Evolutionary conservation across 2,888 invertebrate species (phyloP).

Genomic region (Polyploca ridens): DNA sequence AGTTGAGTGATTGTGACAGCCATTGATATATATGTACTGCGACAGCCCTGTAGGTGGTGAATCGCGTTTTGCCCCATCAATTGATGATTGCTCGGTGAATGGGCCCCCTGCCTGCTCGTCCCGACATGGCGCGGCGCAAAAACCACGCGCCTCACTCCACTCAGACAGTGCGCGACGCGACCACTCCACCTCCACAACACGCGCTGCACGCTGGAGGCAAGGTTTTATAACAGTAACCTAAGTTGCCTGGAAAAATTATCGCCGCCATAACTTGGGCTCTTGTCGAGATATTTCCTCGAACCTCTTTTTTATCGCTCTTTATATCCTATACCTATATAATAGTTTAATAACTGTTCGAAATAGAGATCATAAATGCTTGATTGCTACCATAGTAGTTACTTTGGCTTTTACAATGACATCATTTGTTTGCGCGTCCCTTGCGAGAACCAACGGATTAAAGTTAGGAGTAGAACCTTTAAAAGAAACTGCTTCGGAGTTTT

Average conservation of each 20-base stretch:
- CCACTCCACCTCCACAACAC: conserved; percentile 41
- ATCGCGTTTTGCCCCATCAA: conserved; percentile 63
- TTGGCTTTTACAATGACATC: too few relatives aligned
- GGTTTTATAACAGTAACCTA: conserved; percentile 30
- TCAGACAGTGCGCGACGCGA: background rate
- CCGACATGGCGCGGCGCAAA: conserved; percentile 56
- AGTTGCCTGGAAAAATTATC: conserved; percentile 30
- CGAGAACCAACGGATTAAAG: too few relatives aligned
- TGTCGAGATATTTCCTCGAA: conserved; percentile 15
- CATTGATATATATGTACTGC: background rate
- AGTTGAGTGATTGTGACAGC: too few relatives aligned
- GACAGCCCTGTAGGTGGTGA: conserved; percentile 50
- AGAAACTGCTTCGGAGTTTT: background rate
- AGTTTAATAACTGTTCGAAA: too few relatives aligned
- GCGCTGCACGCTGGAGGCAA: conserved; percentile 26
- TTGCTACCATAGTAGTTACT: too few relatives aligned
- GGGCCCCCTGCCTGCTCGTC: conserved; percentile 61
- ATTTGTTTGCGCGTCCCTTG: too few relatives aligned
- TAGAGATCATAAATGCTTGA: too few relatives aligned
- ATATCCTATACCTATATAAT: background rate
- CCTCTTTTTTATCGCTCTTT: conserved; percentile 19
- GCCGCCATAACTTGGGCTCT: conserved; percentile 28
- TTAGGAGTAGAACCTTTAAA: background rate
- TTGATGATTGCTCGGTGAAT: conserved; percentile 73
- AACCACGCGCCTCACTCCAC: conserved; percentile 34